Base-by-base conservation (phyloP, 2,113 vertebrate species). In the Struthidea cinerea region DNA sequence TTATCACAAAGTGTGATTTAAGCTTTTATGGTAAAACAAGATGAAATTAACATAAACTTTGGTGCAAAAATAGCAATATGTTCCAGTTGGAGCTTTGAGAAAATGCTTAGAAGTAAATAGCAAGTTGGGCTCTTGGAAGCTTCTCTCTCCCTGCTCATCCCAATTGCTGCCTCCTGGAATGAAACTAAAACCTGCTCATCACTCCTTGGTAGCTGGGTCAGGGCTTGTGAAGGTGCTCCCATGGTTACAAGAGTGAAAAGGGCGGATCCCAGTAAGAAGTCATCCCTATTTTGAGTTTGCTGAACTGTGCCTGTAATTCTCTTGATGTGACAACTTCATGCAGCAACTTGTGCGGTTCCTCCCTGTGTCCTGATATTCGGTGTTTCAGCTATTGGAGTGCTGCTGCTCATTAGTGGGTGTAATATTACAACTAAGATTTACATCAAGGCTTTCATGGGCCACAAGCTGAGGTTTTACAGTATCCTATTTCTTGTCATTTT, bases 1-100 rank as follows among this genome's bases (percentile, higher is more conserved):
- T 69, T 65, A 24, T 50, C 76, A 64, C 14, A 10, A 94, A 94
- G 70, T 35, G 55, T 73, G 70, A 76, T 89, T 90, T 85, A 52
- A 88, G 61, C 28, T 87, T 83, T 94, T 82, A 49, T 76, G 68
- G 59, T 83, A 87, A 95, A 93, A 11, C 42, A 93, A 89, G 69
- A 84, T 68, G 82, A 75, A 93, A 90, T 88, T 56, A 76, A 56
- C 74, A 73, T 52, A 68, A 78, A 90, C 47, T 89, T 76, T 16
- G 23, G 20, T 79, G 59, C 75, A 87, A 82, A 93, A 94, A 64
- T 67, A 89, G 68, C 46, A 69, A 2, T 61, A 24, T 57, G 50
- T 86, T 88, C 57, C 68, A 86, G 71, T 42, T 89, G 88, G 69
- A 91, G 26, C 80, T 74, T 57, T 50, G n/a, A 86, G 63, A 80